phyloP scores from a whole-genome alignment of 1,140 invertebrate species.

The Idris sp. region DNA sequence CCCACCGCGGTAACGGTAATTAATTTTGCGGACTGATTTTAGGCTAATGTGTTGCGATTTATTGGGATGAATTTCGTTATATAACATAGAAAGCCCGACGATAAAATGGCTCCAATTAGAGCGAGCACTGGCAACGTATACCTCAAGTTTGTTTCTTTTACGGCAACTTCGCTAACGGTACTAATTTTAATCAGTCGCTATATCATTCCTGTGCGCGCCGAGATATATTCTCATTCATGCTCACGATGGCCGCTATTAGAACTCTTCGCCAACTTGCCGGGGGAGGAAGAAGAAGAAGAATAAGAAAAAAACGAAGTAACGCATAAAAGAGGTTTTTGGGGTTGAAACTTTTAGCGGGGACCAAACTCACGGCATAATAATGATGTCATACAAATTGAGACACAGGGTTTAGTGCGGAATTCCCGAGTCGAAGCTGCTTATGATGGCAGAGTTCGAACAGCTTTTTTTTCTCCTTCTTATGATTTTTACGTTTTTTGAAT shows the following conservation, averaged over 20 bases:
- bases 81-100: not conserved
- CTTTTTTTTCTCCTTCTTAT: too few relatives aligned
- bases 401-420: too few relatives aligned
- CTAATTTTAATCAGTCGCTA: slow-evolving; percentile 24
- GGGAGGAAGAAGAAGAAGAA: too few relatives aligned
- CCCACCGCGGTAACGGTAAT: slow-evolving; percentile 13
- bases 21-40: slow-evolving; percentile 15
- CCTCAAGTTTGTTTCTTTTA: slow-evolving; percentile 10
- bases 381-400: slow-evolving; percentile 26
- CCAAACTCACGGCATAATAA: slow-evolving; percentile 10
- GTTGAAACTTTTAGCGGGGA: too few relatives aligned
- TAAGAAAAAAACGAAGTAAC: too few relatives aligned
- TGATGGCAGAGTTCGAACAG: too few relatives aligned
- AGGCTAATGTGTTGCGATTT: slow-evolving; percentile 9
- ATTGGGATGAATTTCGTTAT: slow-evolving; percentile 18
- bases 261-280: slow-evolving; percentile 1
- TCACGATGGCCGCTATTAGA: slow-evolving; percentile 2
- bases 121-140: slow-evolving; percentile 18
- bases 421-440: too few relatives aligned
- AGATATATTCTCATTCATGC: slow-evolving; percentile 32
- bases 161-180: slow-evolving; percentile 25
- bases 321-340: too few relatives aligned
- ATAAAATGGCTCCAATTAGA: slow-evolving; percentile 39
- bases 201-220: slow-evolving; percentile 7
- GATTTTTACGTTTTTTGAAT: too few relatives aligned